Evolutionary conservation across 2,113 vertebrate species (phyloP), one percentile per base, ranked within the genome.

Genomic region (Colistium nudipinnis): DNA sequence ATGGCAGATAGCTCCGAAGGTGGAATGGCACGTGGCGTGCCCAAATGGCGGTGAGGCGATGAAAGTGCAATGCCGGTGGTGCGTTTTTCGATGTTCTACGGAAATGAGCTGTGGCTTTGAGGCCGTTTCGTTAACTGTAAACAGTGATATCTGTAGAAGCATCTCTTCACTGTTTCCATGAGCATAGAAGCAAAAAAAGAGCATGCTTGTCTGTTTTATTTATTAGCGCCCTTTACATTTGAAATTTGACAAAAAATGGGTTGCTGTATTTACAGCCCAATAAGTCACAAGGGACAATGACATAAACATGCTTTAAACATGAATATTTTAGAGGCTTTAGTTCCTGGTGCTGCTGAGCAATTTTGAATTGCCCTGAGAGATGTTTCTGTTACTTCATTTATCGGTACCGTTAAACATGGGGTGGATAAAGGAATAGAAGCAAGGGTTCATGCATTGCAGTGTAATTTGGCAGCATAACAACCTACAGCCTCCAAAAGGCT

Each of bases 91-190:
- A 22, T 22, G 41, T n/a, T 20, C 31, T 61, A 10, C 62, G 56
- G 74, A 81, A 71, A 64, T 76, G 77, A 60, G 43, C 47, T 78
- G 87, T 0, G 80, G 80, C 31, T 88, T 81, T 44, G 43, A 51
- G 48, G 38, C 52, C 16, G 7, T 49, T 25, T 66, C 45, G 33
- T 49, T 49, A 44, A 47, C 41, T 38, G 1, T 28, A 19, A 4
- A 38, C 3, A n/a, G 27, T 19, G 55, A 20, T 31, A 44, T 75
- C 66, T 19, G 47, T 3, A 30, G 4, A 49, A 22, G 17, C 51
- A 38, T 51, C 28, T 25, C 44, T 8, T 28, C 30, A 0, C 20
- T 11, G 22, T 74, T 82, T 81, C 28, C 43, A 12, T 25, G 9
- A 54, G 16, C 30, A 11, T 20, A 68, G 17, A 60, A 25, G 0